Base-by-base conservation (phyloP, 2,888 invertebrate species). In the Habroteleia sp. region DNA sequence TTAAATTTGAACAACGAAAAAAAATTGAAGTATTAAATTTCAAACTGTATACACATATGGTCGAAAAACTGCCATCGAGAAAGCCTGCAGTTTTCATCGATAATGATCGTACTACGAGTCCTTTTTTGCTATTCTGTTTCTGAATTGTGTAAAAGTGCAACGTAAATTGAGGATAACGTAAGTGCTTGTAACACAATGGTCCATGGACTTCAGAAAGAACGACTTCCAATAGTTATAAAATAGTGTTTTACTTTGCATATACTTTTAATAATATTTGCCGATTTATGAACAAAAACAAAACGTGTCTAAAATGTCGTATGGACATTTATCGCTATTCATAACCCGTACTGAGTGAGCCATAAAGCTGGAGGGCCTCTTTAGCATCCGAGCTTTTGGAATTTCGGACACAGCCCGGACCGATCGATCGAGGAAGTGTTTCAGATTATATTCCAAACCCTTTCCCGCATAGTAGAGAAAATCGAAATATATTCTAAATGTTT, bases 271-370 rank as follows among this genome's bases (percentile, higher is more conserved):
- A 56, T 42, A 42, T 72, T 56, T 42, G 48, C 7, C 5, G 50
- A 63, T 56, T 48, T 72, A 63, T 58, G 56, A 63, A 37, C 8
- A 46, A 56, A 25, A 65, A 50, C 31, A 35, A 52, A 58, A 71
- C 50, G 77, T 42, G 74, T 66, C 65, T 78, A 74, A 73, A 76
- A 76, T 65, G 68, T 73, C 71, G 31, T 58, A 54, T 73, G 68
- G 75, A 79, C 75, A 78, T 76, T 77, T 77, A 78, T 78, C 74
- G 77, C 73, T 75, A 74, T 77, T 75, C 78, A 73, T 76, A 76
- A 75, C 63, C 68, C 46, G 42, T 68, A 65, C 42, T 29, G 27
- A 74, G 68, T 42, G 54, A 41, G 63, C 37, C 65, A 75, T 77
- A 77, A 77, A 77, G 74, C 74, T 76, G 27, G 54, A 77, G 74